Base-by-base conservation (phyloP, 2,888 invertebrate species). In the Carpatolechia fugitivella region DNA sequence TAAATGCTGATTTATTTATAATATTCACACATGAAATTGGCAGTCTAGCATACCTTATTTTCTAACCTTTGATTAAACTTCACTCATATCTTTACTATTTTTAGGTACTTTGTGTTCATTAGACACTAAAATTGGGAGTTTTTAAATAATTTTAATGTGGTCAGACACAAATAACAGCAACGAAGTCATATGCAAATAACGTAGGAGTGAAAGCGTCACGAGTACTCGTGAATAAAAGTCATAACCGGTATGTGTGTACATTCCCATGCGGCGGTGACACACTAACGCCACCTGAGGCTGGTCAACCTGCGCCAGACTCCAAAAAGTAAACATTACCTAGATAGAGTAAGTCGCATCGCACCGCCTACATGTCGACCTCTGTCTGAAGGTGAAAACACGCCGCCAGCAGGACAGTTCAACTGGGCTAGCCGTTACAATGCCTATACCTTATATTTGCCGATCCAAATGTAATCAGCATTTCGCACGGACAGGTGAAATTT, bases 171-270 rank as follows among this genome's bases (percentile, higher is more conserved):
- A 59, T 44, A 56, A 54, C 51, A 58, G 52, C 56, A 52, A 60
- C 56, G 55, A 54, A 58, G 51, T 40, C 40, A 60, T 63, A 72
- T 69, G 68, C 57, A 67, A 72, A 76, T 72, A 64, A 62, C 65
- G 54, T 61, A 61, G 53, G 64, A 78, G 80, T 74, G 80, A 80
- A 80, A 80, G 79, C 70, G 70, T 58, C 61, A 59, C 60, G 59
- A 66, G 63, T 65, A 61, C 61, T 67, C 54, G 61, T 68, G 60
- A 70, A 74, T 69, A 68, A 73, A 71, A 70, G 60, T 63, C 65
- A 72, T 68, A 72, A 68, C 65, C 66, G 68, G 69, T 69, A 64
- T 64, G 52, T 58, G 58, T 57, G 62, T 60, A 58, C 62, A 60
- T 57, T 56, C 59, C 58, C 58, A 57, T 56, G 54, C 53, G 38